Percentiles rank a stretch among this genome's conserved stretches.
Conservation (phyloP, 2,888 invertebrate species). For the Lasioglossum leucozonium region DNA sequence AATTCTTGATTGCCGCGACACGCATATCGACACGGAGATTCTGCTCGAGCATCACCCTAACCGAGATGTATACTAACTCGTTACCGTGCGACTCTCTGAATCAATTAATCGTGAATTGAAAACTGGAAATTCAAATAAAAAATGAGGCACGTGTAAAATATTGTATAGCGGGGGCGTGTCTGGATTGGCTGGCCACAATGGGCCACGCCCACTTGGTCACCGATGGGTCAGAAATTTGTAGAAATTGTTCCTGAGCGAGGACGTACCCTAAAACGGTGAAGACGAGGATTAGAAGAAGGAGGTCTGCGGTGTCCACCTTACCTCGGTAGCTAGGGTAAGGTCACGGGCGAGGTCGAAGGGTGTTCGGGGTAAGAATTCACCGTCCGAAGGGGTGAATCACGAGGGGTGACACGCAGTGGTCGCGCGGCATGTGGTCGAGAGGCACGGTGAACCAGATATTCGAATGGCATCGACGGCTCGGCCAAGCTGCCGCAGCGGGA, state of each 20-base stretch:
- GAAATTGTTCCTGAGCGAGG: not conserved
- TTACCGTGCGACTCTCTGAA: not conserved
- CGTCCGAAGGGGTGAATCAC: slow-evolving; percentile 11
- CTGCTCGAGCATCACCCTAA: not conserved
- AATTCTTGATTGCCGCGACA: not conserved
- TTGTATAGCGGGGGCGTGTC: no score
- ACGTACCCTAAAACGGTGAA: not conserved
- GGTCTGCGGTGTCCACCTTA: not conserved
- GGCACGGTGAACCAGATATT: slow-evolving; percentile 65
- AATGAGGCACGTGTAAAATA: no score
- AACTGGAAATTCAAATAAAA: not conserved
- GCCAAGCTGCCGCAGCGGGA: slow-evolving; percentile 18
- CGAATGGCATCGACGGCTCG: slow-evolving; percentile 62
- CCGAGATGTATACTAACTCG: not conserved
- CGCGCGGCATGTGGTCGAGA: slow-evolving; percentile 54
- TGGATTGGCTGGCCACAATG: not conserved
- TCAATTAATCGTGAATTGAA: no score
- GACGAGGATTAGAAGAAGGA: not conserved
- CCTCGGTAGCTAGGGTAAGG: not conserved
- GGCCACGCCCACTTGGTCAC: not conserved
- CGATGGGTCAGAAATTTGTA: not conserved
- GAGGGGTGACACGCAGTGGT: slow-evolving; percentile 42
- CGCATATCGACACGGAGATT: not conserved
- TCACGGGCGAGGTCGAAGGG: slow-evolving; percentile 30
- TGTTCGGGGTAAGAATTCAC: slow-evolving; percentile 22